These are phyloP conservation scores for Cryptus armator DNA, from an alignment of 2,888 invertebrate species.

Conservation along the genomic window DNA sequence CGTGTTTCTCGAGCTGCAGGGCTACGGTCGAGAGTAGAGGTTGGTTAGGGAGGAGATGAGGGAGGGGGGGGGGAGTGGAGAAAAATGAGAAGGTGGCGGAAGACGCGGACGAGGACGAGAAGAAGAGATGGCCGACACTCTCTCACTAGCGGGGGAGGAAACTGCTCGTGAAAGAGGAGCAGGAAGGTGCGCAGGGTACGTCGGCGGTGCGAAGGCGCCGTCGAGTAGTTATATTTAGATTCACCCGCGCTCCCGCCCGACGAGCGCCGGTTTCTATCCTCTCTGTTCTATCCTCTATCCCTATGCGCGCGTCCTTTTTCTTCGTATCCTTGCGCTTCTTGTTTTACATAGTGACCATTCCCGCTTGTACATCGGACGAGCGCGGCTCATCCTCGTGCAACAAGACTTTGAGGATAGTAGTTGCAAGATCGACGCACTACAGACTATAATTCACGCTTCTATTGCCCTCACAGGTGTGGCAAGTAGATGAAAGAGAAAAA, in stretches of 20 bases:
- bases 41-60: conserved; percentile 23
- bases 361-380: conserved; percentile 47
- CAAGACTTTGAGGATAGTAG: conserved; percentile 57
- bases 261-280: conserved; percentile 54
- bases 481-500: background rate
- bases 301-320: conserved; percentile 29
- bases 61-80: conserved; percentile 55
- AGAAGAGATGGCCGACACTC: conserved; percentile 67
- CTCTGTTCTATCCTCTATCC: conserved; percentile 23
- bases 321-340: conserved; percentile 75
- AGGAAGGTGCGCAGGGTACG: conserved; percentile 64
- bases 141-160: conserved; percentile 64
- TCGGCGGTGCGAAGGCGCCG: conserved; percentile 76
- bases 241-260: conserved; percentile 64
- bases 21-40: conserved; percentile 55
- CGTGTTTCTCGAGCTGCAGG: conserved; percentile 35
- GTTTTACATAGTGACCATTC: conserved; percentile 79
- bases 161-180: conserved; percentile 60
- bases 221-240: conserved; percentile 81
- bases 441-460: conserved; percentile 20
- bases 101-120: conserved; percentile 58
- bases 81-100: conserved; percentile 61
- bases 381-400: conserved; percentile 57
- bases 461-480: conserved; percentile 54
- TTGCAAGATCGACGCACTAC: conserved; percentile 36